phyloP scores from a whole-genome alignment of 1,140 invertebrate genomes.

The Camponotus pennsylvanicus region DNA sequence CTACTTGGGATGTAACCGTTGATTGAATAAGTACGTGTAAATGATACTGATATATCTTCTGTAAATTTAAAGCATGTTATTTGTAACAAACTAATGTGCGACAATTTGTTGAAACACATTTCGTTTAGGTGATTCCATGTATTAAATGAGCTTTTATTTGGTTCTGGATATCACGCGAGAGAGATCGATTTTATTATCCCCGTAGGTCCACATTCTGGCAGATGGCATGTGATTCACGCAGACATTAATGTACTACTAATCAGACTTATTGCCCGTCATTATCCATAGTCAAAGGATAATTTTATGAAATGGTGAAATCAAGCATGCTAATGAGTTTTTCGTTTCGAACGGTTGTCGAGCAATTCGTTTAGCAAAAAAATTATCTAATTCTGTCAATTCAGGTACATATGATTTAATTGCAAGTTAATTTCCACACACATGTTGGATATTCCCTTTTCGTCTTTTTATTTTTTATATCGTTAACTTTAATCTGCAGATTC shows the following conservation, averaged over 20 bases:
- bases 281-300: constrained; percentile 4
- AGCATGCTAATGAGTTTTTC: background rate
- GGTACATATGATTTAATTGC: background rate
- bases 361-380: background rate
- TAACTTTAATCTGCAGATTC: background rate
- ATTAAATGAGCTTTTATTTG: constrained; percentile 15
- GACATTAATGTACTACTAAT: constrained; percentile 28
- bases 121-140: background rate
- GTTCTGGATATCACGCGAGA: background rate
- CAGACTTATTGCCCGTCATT: constrained; percentile 16
- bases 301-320: background rate
- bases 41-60: background rate
- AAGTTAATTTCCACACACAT: background rate
- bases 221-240: background rate
- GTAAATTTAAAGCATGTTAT: background rate
- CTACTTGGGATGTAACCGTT: background rate
- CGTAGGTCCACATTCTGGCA: constrained; percentile 1
- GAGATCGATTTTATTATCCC: constrained; percentile 41
- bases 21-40: constrained; percentile 21
- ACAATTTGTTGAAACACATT: constrained; percentile 33
- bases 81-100: constrained; percentile 14
- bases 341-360: background rate
- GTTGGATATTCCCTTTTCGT: background rate
- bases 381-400: background rate
- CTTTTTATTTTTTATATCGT: background rate